phyloP scores from a whole-genome alignment of 2,888 invertebrate genomes.

The Amorpha juglandis region DNA sequence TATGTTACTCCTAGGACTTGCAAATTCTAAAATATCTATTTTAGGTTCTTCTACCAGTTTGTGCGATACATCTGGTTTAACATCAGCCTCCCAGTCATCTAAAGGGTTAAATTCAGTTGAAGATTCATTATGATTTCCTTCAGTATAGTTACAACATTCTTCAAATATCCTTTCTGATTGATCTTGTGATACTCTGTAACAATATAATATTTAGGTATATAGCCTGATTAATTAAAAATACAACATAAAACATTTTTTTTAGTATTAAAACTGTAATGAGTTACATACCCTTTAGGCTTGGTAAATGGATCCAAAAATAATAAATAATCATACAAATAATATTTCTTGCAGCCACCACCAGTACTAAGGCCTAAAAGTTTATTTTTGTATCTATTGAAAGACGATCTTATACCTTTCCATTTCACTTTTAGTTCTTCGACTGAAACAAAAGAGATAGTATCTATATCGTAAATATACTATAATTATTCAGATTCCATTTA shows the following conservation, averaged over 20 bases:
- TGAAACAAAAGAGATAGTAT: slow-evolving; percentile 37
- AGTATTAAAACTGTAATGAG: not conserved
- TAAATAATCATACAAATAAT: slow-evolving; percentile 52
- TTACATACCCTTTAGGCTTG: slow-evolving; percentile 46
- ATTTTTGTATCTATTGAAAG: slow-evolving; percentile 50
- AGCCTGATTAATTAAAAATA: not conserved
- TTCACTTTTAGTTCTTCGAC: slow-evolving; percentile 52
- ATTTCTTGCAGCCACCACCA: slow-evolving; percentile 43
- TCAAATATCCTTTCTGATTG: slow-evolving; percentile 34
- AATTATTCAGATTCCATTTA: too few species aligned
- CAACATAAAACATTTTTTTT: not conserved
- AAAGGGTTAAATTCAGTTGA: slow-evolving; percentile 34
- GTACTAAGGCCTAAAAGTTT: slow-evolving; percentile 37
- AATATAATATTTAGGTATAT: not conserved
- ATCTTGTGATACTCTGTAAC: slow-evolving; percentile 28
- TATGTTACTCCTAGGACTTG: slow-evolving; percentile 1
- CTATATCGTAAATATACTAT: too few species aligned
- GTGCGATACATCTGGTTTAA: slow-evolving; percentile 39
- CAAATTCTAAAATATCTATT: slow-evolving; percentile 29
- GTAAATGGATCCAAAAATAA: slow-evolving; percentile 51
- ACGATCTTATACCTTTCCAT: slow-evolving; percentile 59
- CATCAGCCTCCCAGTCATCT: slow-evolving; percentile 42
- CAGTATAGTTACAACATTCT: slow-evolving; percentile 33
- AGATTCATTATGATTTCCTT: slow-evolving; percentile 35
- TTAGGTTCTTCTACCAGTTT: slow-evolving; percentile 24